phyloP scores from a whole-genome alignment of 2,888 invertebrate genomes.

The Ectemnius continuus region DNA sequence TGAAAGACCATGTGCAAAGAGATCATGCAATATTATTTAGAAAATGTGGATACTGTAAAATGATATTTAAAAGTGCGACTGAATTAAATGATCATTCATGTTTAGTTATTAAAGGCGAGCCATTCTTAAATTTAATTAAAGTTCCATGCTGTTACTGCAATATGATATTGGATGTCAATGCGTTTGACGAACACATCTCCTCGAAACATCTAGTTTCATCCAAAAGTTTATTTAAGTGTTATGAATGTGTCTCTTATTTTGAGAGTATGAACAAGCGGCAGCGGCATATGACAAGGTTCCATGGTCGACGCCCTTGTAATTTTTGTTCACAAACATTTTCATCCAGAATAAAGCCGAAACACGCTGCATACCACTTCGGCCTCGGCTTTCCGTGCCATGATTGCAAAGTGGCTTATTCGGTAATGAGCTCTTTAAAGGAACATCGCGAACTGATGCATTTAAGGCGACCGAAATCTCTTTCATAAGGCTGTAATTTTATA shows the following conservation, averaged over 20 bases:
- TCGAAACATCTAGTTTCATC: constrained; percentile 51
- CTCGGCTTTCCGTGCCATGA: constrained; percentile 69
- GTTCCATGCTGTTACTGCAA: constrained; percentile 55
- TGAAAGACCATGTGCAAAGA: constrained; percentile 46
- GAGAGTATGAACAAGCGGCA: constrained; percentile 41
- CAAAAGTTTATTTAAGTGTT: constrained; percentile 57
- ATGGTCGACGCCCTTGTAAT: constrained; percentile 38
- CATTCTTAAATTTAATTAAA: constrained; percentile 43
- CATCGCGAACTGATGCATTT: no score
- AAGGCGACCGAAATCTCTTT: no score
- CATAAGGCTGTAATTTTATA: neutral
- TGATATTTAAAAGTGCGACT: constrained; percentile 44
- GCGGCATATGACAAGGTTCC: constrained; percentile 54
- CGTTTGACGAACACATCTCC: constrained; percentile 64
- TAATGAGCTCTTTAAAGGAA: no score
- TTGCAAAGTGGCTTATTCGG: constrained; percentile 63
- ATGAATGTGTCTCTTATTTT: constrained; percentile 60
- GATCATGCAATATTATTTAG: constrained; percentile 43
- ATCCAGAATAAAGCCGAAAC: constrained; percentile 25
- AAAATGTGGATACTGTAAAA: constrained; percentile 63
- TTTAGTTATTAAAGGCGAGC: constrained; percentile 22
- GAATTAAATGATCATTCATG: constrained; percentile 62
- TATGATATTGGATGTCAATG: constrained; percentile 30
- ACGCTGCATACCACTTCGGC: constrained; percentile 69
- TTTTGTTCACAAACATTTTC: constrained; percentile 51